A percentile compares a stretch with the other conserved stretches of the same genome.
phyloP scores from a whole-genome alignment of 2,113 vertebrate genomes.

The Fukomys damarensis region DNA sequence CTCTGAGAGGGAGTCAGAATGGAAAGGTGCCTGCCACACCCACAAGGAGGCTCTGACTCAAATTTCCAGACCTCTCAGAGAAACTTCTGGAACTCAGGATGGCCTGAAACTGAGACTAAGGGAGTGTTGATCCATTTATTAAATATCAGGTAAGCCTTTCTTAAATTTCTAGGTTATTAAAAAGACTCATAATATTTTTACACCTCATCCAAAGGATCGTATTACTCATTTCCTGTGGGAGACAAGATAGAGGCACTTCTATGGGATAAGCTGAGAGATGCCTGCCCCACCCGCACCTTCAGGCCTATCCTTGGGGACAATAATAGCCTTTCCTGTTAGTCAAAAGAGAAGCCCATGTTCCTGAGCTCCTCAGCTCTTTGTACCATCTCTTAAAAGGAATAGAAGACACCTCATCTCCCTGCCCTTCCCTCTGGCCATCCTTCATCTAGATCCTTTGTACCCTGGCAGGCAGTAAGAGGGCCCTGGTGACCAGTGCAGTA shows the following conservation, averaged over 20 bases:
- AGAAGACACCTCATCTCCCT: background rate
- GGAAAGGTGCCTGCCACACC: background rate
- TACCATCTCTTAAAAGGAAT: background rate
- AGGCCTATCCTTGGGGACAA: background rate
- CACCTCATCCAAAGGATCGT: background rate
- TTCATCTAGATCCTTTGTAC: background rate
- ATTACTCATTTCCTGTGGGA: background rate
- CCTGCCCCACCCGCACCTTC: background rate
- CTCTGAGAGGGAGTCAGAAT: background rate
- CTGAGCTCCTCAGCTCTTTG: background rate
- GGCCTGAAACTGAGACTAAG: background rate
- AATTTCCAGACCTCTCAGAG: background rate
- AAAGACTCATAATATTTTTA: background rate
- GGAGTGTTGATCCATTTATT: conserved; percentile 4
- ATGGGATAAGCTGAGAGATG: background rate
- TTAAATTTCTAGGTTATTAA: conserved; percentile 34
- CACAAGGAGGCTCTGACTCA: background rate
- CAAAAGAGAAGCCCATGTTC: background rate
- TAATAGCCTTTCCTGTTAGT: background rate
- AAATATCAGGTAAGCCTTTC: conserved; percentile 2
- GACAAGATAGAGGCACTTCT: background rate
- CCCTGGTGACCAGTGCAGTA: rapidly evolving
- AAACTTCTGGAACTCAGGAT: background rate
- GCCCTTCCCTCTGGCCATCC: background rate
- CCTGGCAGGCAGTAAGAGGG: background rate